Evolutionary conservation across 2,113 vertebrate species (phyloP).

Genomic region (Salminus brasiliensis): DNA sequence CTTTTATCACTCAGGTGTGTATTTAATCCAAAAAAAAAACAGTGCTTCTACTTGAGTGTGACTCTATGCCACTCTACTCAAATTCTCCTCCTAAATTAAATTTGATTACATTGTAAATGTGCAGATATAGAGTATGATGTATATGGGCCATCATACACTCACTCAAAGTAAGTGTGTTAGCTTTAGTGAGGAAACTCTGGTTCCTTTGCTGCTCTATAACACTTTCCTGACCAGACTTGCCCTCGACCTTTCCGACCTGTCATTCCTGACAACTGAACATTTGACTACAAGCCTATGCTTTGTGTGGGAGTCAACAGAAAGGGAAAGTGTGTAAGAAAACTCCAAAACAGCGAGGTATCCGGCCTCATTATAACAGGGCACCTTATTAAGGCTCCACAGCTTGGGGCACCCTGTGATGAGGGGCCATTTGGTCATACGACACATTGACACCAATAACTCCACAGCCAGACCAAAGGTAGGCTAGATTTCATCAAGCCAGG

Average conservation of each 20-base stretch:
- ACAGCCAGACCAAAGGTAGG: slow-evolving; percentile 25
- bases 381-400: not conserved
- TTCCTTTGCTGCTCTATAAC: slow-evolving; percentile 4
- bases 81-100: no score
- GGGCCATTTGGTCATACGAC: slow-evolving; percentile 37
- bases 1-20: no score
- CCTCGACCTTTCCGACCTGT: slow-evolving; percentile 16
- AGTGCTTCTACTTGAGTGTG: no score
- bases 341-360: slow-evolving; percentile 17
- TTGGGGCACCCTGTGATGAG: slow-evolving; percentile 23
- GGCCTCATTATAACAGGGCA: slow-evolving; percentile 30
- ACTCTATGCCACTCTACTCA: no score
- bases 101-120: no score
- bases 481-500: slow-evolving; percentile 45
- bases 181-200: not conserved
- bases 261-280: slow-evolving; percentile 22
- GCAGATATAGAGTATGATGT: no score
- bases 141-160: no score
- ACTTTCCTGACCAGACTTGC: slow-evolving; percentile 23
- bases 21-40: no score
- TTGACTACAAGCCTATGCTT: no score
- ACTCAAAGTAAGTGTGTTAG: not conserved
- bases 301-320: not conserved
- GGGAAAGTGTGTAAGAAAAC: not conserved
- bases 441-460: slow-evolving; percentile 55